Percentiles rank a stretch among this genome's conserved stretches.
Evolutionary conservation across 1,140 invertebrate genomes (phyloP).

Genomic region (Cecropterus lyciades): DNA sequence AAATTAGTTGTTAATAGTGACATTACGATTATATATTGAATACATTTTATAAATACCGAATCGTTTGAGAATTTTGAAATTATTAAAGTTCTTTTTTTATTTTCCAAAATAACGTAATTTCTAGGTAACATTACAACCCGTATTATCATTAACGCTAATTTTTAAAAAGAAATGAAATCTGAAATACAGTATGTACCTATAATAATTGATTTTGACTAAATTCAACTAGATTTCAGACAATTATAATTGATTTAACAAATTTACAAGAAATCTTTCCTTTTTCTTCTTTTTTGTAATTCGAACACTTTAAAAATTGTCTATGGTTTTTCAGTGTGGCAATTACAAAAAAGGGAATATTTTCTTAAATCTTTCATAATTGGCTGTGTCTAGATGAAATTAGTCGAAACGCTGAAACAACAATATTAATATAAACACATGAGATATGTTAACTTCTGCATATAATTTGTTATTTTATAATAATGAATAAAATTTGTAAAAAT

Average conservation of each 20-base stretch:
- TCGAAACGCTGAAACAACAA: slow-evolving; percentile 11
- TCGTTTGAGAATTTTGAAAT: slow-evolving; percentile 5
- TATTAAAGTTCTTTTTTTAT: slow-evolving; percentile 3
- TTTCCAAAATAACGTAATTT: slow-evolving; percentile 35
- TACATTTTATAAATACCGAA: slow-evolving; percentile 16
- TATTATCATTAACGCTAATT: slow-evolving; percentile 47
- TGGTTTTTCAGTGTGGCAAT: too few species aligned
- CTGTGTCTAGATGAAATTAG: neutral
- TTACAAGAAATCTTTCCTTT: too few species aligned
- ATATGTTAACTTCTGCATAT: slow-evolving; percentile 62
- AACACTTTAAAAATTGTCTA: too few species aligned
- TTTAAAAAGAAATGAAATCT: slow-evolving; percentile 40
- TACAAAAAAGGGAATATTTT: neutral
- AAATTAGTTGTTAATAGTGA: slow-evolving; percentile 53
- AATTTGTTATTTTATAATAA: slow-evolving; percentile 38
- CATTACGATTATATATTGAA: slow-evolving; percentile 49
- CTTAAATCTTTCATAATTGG: neutral
- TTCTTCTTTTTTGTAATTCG: too few species aligned
- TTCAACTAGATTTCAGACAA: neutral
- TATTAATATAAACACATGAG: slow-evolving; percentile 39
- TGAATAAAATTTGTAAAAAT: slow-evolving; percentile 36
- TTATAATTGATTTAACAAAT: neutral
- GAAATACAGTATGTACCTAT: slow-evolving; percentile 31
- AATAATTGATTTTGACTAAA: slow-evolving; percentile 17
- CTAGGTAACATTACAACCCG: slow-evolving; percentile 53